Evolutionary conservation across 2,888 invertebrate species (phyloP).

Genomic region (Spisula subtruncata): DNA sequence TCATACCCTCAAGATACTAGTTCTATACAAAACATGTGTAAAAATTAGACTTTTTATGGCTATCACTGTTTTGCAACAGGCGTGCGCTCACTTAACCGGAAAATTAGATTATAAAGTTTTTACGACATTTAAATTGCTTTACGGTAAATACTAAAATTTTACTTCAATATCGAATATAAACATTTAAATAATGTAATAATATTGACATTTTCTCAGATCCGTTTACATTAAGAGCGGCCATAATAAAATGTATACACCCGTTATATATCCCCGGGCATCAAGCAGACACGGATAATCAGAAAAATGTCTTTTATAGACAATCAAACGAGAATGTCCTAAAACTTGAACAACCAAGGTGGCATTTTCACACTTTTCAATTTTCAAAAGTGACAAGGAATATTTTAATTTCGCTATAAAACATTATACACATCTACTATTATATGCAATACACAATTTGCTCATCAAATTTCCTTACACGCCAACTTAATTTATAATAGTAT

Average conservation of each 20-base stretch:
- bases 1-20: background rate
- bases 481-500: too few species aligned
- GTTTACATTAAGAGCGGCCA: background rate
- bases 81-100: conserved; percentile 31
- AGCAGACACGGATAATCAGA: background rate
- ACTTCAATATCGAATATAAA: background rate
- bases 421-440: too few species aligned
- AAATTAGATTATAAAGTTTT: conserved; percentile 59
- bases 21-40: conserved; percentile 8
- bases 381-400: too few species aligned
- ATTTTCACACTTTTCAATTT: background rate
- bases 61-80: conserved; percentile 17
- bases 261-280: background rate
- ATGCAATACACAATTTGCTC: too few species aligned
- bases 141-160: background rate
- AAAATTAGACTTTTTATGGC: background rate
- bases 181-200: conserved; percentile 18
- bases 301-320: background rate
- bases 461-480: too few species aligned
- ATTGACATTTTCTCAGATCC: conserved; percentile 5
- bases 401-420: too few species aligned
- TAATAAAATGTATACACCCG: background rate
- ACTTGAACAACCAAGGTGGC: background rate
- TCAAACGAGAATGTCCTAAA: background rate
- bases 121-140: conserved; percentile 58